Conservation (phyloP, 2,888 invertebrate species). For the Bursaphelenchus okinawaensis region DNA sequence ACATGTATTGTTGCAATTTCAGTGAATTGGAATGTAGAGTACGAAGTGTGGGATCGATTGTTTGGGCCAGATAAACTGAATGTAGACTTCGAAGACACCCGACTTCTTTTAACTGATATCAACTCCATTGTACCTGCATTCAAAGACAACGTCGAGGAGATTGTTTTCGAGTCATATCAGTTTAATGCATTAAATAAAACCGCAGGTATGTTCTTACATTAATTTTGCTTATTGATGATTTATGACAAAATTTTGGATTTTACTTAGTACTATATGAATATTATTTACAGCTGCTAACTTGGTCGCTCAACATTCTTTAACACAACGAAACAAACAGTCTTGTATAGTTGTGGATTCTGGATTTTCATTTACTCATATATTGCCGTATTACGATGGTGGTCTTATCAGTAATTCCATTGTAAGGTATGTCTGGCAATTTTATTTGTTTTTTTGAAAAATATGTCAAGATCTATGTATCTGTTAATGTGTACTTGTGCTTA, state of each 20-base stretch:
- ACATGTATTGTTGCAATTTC: conserved; percentile 15
- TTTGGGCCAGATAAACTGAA: conserved; percentile 65
- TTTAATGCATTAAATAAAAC: conserved; percentile 68
- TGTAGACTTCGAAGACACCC: conserved; percentile 65
- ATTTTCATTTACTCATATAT: conserved; percentile 70
- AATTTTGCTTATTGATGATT: too few species aligned
- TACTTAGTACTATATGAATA: too few species aligned
- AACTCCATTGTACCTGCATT: conserved; percentile 83
- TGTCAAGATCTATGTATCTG: conserved; percentile 64
- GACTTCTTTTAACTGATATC: conserved; percentile 85
- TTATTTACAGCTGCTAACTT: conserved; percentile 68
- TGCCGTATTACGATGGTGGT: conserved; percentile 61
- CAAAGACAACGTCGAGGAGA: conserved; percentile 85
- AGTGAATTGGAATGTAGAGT: conserved; percentile 91
- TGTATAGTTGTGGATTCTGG: conserved; percentile 81
- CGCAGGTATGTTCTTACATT: conserved; percentile 33
- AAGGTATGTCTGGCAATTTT: conserved; percentile 30
- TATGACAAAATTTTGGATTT: too few species aligned
- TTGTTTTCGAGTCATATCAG: conserved; percentile 94
- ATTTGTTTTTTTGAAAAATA: too few species aligned
- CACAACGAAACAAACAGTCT: neutral
- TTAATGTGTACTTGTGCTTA: neutral
- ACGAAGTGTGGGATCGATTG: conserved; percentile 85
- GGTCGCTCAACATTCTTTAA: conserved; percentile 65
- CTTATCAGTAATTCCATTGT: conserved; percentile 42